phyloP scores from a whole-genome alignment of 2,113 vertebrate species.

The Thunnus maccoyii region DNA sequence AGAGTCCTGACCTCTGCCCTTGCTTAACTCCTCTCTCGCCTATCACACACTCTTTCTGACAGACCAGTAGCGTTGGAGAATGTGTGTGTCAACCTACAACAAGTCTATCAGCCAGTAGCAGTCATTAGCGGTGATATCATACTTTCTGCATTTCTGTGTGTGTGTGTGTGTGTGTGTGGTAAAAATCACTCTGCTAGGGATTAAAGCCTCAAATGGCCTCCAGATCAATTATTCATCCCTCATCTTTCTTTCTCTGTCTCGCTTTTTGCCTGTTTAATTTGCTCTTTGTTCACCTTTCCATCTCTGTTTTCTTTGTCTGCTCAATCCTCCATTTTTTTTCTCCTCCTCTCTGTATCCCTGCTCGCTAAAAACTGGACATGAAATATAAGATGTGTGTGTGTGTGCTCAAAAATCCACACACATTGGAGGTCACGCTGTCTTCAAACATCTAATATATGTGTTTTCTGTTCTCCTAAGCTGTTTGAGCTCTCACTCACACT shows the following conservation, averaged over 20 bases:
- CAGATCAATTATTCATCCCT: slow-evolving; percentile 64
- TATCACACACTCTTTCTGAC: slow-evolving; percentile 21
- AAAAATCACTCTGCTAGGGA: background rate
- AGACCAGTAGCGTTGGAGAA: background rate
- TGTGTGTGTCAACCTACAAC: slow-evolving; percentile 2
- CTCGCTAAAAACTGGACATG: background rate
- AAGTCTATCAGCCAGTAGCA: background rate
- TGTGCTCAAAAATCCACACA: background rate
- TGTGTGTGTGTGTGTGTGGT: background rate
- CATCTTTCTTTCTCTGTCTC: slow-evolving; percentile 1
- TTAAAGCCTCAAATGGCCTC: slow-evolving; percentile 23
- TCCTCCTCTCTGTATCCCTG: background rate
- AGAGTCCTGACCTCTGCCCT: slow-evolving; percentile 50
- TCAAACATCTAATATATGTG: slow-evolving; percentile 13
- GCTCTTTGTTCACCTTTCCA: slow-evolving; percentile 12
- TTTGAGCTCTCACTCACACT: slow-evolving; percentile 2
- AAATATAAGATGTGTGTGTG: background rate
- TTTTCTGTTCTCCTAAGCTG: slow-evolving; percentile 9
- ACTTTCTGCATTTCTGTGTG: slow-evolving; percentile 6
- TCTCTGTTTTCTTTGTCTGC: background rate
- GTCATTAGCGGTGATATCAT: slow-evolving; percentile 3
- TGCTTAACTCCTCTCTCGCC: background rate
- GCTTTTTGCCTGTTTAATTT: slow-evolving; percentile 27
- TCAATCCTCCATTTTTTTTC: background rate
- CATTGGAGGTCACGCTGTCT: background rate